Percentiles rank a stretch among this genome's conserved stretches.
Conservation (phyloP, 2,113 vertebrate genomes). For the Telmatochromis brachygnathus region DNA sequence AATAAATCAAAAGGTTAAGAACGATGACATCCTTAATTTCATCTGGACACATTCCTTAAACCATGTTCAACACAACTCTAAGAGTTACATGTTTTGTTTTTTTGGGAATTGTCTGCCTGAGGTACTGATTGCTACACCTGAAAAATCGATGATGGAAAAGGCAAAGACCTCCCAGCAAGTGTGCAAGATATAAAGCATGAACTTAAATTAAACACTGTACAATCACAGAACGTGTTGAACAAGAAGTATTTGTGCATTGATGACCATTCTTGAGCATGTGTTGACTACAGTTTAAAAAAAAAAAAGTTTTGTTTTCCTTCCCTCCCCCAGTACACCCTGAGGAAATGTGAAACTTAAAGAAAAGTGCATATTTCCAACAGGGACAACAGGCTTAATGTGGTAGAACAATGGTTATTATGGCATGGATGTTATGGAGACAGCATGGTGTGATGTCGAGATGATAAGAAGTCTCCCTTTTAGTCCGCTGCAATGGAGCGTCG, state of each 20-base stretch:
- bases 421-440: slow-evolving; percentile 33
- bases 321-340: not conserved
- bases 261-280: slow-evolving; percentile 22
- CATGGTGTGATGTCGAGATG: not conserved
- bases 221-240: slow-evolving; percentile 32
- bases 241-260: slow-evolving; percentile 48
- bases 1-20: not conserved
- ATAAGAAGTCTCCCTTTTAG: slow-evolving; percentile 39
- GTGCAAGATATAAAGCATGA: slow-evolving; percentile 2
- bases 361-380: slow-evolving; percentile 48
- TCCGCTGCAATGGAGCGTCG: slow-evolving; percentile 5
- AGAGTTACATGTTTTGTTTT: not conserved
- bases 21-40: not conserved
- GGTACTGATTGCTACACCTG: slow-evolving; percentile 33
- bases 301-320: not conserved
- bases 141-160: slow-evolving; percentile 1
- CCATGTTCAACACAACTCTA: slow-evolving; percentile 11
- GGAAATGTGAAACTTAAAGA: slow-evolving; percentile 32
- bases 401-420: slow-evolving; percentile 30
- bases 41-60: slow-evolving; percentile 48
- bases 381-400: slow-evolving; percentile 21
- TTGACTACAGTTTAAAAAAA: slow-evolving; percentile 11
- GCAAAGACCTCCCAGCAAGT: not conserved
- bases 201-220: slow-evolving; percentile 35
- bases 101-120: slow-evolving; percentile 1